phyloP scores from a whole-genome alignment of 1,140 invertebrate genomes.

The Steinernema khuongi region DNA sequence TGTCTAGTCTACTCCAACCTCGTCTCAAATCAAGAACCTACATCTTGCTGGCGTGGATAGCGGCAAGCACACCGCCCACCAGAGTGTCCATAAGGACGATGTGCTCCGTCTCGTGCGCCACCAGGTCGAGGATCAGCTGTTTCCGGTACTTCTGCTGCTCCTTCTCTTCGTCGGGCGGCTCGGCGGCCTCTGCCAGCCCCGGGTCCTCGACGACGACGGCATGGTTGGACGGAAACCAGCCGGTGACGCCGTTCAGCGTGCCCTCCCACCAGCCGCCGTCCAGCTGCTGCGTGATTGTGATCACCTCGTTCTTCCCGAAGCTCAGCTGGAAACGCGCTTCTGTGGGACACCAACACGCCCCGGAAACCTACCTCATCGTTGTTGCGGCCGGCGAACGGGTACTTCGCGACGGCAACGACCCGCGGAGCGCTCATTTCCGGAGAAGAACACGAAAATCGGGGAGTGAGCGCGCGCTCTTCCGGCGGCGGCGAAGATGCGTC shows the following conservation, averaged over 20 bases:
- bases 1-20: too few relatives aligned
- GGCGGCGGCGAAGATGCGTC: neutral
- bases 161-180: neutral
- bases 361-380: neutral
- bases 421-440: neutral
- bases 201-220: slow-evolving; percentile 65
- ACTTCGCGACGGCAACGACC: neutral
- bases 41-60: slow-evolving; percentile 70
- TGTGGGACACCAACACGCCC: neutral
- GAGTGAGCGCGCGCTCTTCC: neutral
- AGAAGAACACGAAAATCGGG: neutral
- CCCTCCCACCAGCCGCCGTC: slow-evolving; percentile 99
- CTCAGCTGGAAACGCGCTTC: slow-evolving; percentile 70
- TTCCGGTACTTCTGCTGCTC: neutral
- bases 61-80: slow-evolving; percentile 72
- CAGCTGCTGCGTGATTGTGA: slow-evolving; percentile 87
- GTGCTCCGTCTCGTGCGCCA: slow-evolving; percentile 64
- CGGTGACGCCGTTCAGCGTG: slow-evolving; percentile 83
- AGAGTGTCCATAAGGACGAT: slow-evolving; percentile 76
- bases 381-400: neutral
- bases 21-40: too few relatives aligned
- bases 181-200: neutral
- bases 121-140: neutral
- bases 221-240: slow-evolving; percentile 98
- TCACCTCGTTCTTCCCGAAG: slow-evolving; percentile 90